Percentiles rank a stretch among this genome's conserved stretches.
Conservation (phyloP, 23 tunicate species). For the Clavelina lepadiformis region DNA sequence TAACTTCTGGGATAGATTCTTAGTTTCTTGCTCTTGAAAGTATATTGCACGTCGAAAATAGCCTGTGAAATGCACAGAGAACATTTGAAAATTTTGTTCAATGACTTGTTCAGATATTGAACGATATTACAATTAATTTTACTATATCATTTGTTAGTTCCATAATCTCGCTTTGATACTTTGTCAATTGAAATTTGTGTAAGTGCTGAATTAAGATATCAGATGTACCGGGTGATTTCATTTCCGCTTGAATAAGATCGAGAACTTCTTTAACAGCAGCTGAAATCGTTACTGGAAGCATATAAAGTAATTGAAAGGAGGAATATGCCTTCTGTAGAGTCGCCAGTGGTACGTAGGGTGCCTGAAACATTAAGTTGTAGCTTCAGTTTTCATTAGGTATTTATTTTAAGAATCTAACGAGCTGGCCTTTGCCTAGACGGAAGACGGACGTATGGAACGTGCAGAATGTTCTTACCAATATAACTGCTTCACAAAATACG, state of each 20-base stretch:
- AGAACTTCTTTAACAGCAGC: slow-evolving; percentile 73
- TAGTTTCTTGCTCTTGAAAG: slow-evolving; percentile 64
- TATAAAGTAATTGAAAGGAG: slow-evolving; percentile 47
- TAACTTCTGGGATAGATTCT: slow-evolving; percentile 4
- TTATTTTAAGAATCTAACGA: too few relatives aligned
- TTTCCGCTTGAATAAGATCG: slow-evolving; percentile 80
- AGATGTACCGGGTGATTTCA: slow-evolving; percentile 96
- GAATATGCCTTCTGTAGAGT: slow-evolving; percentile 54
- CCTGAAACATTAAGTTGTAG: too few relatives aligned
- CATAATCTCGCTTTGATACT: too few relatives aligned
- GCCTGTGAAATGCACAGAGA: slow-evolving; percentile 32
- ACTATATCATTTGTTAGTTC: too few relatives aligned
- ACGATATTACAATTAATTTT: too few relatives aligned
- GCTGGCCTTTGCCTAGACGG: too few relatives aligned
- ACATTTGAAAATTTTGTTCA: neutral
- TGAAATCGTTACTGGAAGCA: slow-evolving; percentile 56
- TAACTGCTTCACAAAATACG: slow-evolving; percentile 63
- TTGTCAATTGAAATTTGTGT: too few relatives aligned
- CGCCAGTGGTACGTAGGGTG: slow-evolving; percentile 49
- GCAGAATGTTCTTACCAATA: slow-evolving; percentile 39
- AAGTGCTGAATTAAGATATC: too few relatives aligned
- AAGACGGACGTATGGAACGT: too few relatives aligned
- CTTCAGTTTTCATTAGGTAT: too few relatives aligned
- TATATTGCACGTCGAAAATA: slow-evolving; percentile 67
- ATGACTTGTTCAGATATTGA: too few relatives aligned